Evolutionary conservation across 2,888 invertebrate species (phyloP).

Genomic region (Heliconius sara): DNA sequence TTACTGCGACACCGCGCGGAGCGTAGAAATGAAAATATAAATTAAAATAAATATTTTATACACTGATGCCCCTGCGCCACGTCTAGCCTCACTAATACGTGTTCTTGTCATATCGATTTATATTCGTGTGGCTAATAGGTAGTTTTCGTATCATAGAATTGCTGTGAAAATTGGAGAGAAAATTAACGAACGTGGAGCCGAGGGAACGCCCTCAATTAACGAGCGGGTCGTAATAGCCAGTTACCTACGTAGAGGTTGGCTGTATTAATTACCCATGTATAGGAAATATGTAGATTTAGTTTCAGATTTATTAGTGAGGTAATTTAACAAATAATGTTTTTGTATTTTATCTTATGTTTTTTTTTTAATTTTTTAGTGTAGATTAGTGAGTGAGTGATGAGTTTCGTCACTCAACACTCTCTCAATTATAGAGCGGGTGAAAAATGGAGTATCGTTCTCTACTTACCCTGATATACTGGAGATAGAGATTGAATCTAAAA

Average conservation of each 20-base stretch:
- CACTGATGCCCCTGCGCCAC: not conserved
- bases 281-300: conserved; percentile 5
- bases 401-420: too few species aligned
- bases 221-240: conserved; percentile 18
- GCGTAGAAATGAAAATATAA: too few species aligned
- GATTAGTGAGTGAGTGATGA: too few species aligned
- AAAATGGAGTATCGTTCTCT: too few species aligned
- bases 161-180: conserved; percentile 20
- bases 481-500: too few species aligned
- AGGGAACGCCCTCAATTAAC: conserved; percentile 28
- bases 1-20: too few species aligned
- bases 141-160: conserved; percentile 10
- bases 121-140: not conserved
- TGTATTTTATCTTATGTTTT: not conserved
- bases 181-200: conserved; percentile 18
- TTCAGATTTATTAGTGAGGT: not conserved
- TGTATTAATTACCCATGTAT: conserved; percentile 14
- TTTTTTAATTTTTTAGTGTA: too few species aligned
- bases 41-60: not conserved
- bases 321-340: not conserved
- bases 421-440: too few species aligned
- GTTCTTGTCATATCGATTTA: not conserved
- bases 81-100: not conserved
- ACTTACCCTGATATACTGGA: too few species aligned
- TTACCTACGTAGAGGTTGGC: conserved; percentile 10